Conservation (phyloP, 2,888 invertebrate species). For the Orthonychiurus folsomi region DNA sequence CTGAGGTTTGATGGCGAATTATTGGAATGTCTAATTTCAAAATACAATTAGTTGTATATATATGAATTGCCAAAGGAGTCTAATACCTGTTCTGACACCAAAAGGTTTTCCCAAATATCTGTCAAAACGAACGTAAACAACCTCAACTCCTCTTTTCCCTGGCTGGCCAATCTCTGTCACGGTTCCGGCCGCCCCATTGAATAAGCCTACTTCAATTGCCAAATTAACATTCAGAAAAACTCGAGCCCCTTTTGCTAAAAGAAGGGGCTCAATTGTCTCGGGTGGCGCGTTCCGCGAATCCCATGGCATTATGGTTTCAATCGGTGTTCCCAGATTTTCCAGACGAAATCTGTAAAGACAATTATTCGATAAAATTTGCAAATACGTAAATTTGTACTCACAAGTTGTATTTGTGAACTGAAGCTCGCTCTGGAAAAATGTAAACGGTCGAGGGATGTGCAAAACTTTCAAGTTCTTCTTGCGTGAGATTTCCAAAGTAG, state of each 20-base stretch:
- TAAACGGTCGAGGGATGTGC: neutral
- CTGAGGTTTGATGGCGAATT: neutral
- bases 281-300: neutral
- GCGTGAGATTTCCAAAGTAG: neutral
- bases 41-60: no score
- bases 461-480: neutral
- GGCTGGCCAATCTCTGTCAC: neutral
- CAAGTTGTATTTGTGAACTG: neutral
- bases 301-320: neutral
- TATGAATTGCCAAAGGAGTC: no score
- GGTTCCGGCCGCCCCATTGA: slow-evolving; percentile 2
- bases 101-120: neutral
- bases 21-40: slow-evolving; percentile 1
- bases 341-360: neutral
- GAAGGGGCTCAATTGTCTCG: neutral
- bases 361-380: neutral
- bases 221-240: neutral
- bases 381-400: neutral
- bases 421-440: neutral
- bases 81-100: no score
- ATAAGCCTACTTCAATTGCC: neutral
- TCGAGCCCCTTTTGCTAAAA: neutral
- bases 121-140: neutral
- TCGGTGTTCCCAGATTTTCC: neutral
- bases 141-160: neutral